Evolutionary conservation across 2,113 vertebrate species (phyloP), one percentile per base, ranked within the genome.

Genomic region (Ictidomys tridecemlineatus): DNA sequence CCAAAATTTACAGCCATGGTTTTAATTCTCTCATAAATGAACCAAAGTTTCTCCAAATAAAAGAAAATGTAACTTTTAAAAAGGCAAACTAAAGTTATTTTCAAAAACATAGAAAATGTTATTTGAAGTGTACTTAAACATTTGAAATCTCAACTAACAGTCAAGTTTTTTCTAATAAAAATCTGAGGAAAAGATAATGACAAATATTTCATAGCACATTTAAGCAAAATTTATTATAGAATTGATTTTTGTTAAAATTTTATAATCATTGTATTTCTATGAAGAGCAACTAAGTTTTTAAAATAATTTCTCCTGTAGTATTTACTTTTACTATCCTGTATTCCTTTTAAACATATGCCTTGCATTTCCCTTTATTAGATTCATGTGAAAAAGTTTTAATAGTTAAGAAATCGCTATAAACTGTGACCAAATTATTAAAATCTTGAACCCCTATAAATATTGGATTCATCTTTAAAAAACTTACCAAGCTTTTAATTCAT

Each of bases 111-210:
- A 92, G 10, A 70, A 89, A 79, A 78, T 63, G 34, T 83, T 96
- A 48, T 94, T 74, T 97, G 96, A 85, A 51, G 30, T 98, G 76
- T 88, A 87, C 97, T 73, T 70, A 84, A 95, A 84, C 0, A 32
- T 96, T 95, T 86, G 30, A 90, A 86, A 82, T 22, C 30, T 85
- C 95, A 77, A 45, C 37, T 97, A 83, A 96, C 42, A 95, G 96
- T 96, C 97, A 73, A 94, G 95, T 0, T 85, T 97, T 97, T 98
- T 56, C 89, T 97, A 96, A 58, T 93, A 45, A 72, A 96, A 83
- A 90, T 63, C 24, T 63, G 92, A 89, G 20, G n/a, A 89, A 96
- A 97, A 97, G 95, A 96, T 96, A 65, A 97, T 86, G 72, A 96
- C 42, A 97, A 98, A 94, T 88, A 89, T 76, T 89, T 63, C 89